Conservation (phyloP, 2,888 invertebrate species). For the Rhingia rostrata region DNA sequence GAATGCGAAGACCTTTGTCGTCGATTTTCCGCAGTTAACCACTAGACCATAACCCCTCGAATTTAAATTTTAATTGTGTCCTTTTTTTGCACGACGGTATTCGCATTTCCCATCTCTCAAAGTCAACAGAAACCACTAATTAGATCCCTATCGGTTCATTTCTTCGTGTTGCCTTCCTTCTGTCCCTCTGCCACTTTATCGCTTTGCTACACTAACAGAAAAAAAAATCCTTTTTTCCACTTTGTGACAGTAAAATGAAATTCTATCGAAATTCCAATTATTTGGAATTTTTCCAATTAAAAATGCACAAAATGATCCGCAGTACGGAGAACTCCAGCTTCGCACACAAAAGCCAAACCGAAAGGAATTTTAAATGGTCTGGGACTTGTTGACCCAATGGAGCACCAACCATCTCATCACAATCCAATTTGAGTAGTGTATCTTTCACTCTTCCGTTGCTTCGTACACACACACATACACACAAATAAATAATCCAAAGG, state of each 20-base stretch:
- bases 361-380: neutral
- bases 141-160: conserved; percentile 57
- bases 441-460: neutral
- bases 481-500: conserved; percentile 6
- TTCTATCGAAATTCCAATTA: conserved; percentile 65
- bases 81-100: conserved; percentile 9
- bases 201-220: too few relatives aligned
- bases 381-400: too few relatives aligned
- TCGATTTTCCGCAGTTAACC: conserved; percentile 20
- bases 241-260: conserved; percentile 49
- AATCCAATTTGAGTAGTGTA: neutral
- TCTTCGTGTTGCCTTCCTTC: conserved; percentile 13
- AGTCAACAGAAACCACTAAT: conserved; percentile 72
- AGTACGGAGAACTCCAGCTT: conserved; percentile 15
- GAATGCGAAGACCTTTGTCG: conserved; percentile 41
- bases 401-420: neutral
- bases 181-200: neutral
- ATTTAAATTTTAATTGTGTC: conserved; percentile 69
- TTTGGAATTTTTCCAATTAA: conserved; percentile 70
- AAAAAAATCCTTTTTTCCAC: conserved; percentile 3
- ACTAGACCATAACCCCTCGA: conserved; percentile 47
- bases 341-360: conserved; percentile 9
- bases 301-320: conserved; percentile 61
- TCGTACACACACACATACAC: too few relatives aligned
- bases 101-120: conserved; percentile 54